These are phyloP conservation scores for Cyclina sinensis DNA, from an alignment of 1,140 invertebrate genomes.

Conservation along the genomic window DNA sequence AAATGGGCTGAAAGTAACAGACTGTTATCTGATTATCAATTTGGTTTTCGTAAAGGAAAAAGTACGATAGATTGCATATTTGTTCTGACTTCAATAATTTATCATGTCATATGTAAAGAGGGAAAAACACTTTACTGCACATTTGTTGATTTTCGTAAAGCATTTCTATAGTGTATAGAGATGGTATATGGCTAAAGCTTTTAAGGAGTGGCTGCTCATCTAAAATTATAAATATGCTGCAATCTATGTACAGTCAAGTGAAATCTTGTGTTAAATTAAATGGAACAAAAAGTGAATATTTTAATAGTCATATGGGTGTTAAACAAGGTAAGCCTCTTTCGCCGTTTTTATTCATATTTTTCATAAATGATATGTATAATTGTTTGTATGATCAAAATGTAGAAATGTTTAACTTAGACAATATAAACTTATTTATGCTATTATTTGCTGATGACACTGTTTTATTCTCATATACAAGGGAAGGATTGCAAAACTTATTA, in stretches of 20 bases:
- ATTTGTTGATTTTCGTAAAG: slow-evolving; percentile 6
- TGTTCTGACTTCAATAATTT: slow-evolving; percentile 23
- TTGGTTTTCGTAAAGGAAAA: slow-evolving; percentile 31
- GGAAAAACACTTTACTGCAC: slow-evolving; percentile 26
- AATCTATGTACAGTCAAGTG: slow-evolving; percentile 25
- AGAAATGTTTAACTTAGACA: neutral
- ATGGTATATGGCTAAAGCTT: neutral
- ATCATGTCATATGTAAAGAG: slow-evolving; percentile 10
- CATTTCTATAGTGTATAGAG: no score
- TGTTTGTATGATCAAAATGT: neutral
- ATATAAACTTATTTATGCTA: neutral
- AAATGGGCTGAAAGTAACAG: slow-evolving; percentile 41
- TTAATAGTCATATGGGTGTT: no score
- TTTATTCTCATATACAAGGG: neutral
- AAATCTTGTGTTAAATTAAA: neutral
- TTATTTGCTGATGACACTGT: no score
- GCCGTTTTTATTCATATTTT: slow-evolving; percentile 40
- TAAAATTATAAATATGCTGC: slow-evolving; percentile 27
- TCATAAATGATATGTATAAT: no score
- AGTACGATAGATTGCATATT: slow-evolving; percentile 54
- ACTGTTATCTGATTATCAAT: slow-evolving; percentile 44
- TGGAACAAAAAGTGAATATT: neutral
- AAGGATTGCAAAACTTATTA: neutral
- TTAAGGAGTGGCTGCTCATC: neutral
- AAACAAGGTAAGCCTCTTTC: slow-evolving; percentile 37